Evolutionary conservation across 2,888 invertebrate species (phyloP).

Genomic region (Tetheella fluctuosa): DNA sequence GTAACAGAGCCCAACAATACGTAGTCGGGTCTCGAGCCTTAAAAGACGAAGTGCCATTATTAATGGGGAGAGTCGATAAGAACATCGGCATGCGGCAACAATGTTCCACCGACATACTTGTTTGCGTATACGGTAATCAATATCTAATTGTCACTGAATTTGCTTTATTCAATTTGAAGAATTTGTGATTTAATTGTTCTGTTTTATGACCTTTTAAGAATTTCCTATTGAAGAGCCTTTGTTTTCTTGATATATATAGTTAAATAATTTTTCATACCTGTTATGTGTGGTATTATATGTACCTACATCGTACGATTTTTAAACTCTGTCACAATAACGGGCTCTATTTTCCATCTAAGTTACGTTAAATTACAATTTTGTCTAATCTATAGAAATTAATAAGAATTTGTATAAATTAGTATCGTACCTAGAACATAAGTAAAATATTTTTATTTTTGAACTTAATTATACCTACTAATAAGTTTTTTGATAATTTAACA

Average conservation of each 20-base stretch:
- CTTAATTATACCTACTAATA: too few species aligned
- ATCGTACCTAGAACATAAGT: too few species aligned
- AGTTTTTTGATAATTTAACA: too few species aligned
- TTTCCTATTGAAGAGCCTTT: not conserved
- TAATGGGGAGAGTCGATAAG: conserved; percentile 55
- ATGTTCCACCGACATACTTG: conserved; percentile 43
- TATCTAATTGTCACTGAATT: conserved; percentile 40
- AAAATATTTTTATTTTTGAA: too few species aligned
- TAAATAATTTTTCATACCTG: not conserved
- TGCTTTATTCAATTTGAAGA: conserved; percentile 30
- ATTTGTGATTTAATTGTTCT: conserved; percentile 28
- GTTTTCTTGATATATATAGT: not conserved
- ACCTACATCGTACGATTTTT: too few species aligned
- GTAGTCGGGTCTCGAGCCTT: conserved; percentile 50
- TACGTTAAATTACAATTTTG: too few species aligned
- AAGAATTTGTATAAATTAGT: too few species aligned
- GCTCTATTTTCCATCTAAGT: too few species aligned
- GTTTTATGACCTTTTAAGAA: not conserved
- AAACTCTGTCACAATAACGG: too few species aligned
- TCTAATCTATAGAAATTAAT: too few species aligned
- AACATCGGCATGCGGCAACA: conserved; percentile 52
- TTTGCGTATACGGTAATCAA: conserved; percentile 49
- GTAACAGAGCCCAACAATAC: conserved; percentile 55
- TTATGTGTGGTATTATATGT: too few species aligned
- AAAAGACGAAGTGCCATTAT: conserved; percentile 62